Conservation (phyloP, 2,797 vertebrate species). For the Antrozous pallidus region DNA sequence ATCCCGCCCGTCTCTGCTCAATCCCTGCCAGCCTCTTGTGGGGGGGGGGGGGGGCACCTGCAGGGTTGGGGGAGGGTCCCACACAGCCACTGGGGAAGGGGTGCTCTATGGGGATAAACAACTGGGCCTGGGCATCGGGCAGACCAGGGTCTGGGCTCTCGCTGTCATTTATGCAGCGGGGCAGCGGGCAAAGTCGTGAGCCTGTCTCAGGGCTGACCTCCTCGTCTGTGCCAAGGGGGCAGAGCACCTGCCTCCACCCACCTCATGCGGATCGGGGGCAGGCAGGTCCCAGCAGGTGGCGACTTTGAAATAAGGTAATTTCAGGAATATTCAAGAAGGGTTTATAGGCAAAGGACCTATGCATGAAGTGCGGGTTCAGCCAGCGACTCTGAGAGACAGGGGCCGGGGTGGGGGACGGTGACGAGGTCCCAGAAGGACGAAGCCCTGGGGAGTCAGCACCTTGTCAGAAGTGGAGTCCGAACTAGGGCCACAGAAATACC, state of each 20-base stretch:
- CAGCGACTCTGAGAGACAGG: neutral
- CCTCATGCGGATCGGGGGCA: rapidly evolving
- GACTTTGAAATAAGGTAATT: neutral
- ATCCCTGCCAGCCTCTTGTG: neutral
- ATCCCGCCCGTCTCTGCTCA: neutral
- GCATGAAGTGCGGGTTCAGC: neutral
- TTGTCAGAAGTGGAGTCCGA: neutral
- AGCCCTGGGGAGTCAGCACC: neutral
- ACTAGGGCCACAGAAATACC: neutral
- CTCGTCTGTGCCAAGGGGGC: neutral
- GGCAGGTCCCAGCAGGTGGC: neutral
- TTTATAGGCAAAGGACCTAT: neutral
- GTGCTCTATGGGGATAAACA: neutral
- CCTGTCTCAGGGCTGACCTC: neutral
- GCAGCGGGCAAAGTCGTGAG: neutral
- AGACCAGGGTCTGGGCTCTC: neutral
- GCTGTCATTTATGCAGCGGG: neutral
- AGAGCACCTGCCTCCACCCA: rapidly evolving
- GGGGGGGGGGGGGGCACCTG: neutral
- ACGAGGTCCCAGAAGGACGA: neutral
- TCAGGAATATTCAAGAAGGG: neutral
- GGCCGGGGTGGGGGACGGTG: neutral
- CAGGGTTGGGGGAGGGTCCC: neutral
- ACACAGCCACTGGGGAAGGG: rapidly evolving
- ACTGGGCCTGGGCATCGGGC: neutral